Percentiles rank a stretch among this genome's conserved stretches.
Conservation (phyloP, 2,888 invertebrate species). For the Cheilosia vulpina region DNA sequence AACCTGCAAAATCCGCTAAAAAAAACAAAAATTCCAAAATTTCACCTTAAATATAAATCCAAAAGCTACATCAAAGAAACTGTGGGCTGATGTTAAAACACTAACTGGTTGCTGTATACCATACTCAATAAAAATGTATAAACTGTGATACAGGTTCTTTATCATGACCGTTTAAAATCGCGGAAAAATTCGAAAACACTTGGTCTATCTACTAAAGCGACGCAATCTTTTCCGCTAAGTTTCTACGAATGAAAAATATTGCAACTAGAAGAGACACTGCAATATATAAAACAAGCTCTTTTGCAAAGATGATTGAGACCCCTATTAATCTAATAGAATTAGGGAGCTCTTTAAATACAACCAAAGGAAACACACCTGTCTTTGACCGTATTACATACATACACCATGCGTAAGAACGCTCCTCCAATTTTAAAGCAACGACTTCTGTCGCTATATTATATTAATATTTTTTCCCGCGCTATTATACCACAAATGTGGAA, state of each 20-base stretch:
- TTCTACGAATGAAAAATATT: background rate
- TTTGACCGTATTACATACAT: too few relatives aligned
- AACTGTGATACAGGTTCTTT: background rate
- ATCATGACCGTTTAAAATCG: background rate
- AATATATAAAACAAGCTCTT: background rate
- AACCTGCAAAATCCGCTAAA: too few relatives aligned
- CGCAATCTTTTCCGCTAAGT: background rate
- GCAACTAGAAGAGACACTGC: background rate
- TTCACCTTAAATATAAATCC: too few relatives aligned
- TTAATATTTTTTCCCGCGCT: background rate
- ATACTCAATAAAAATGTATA: background rate
- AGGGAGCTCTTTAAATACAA: background rate
- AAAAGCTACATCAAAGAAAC: too few relatives aligned
- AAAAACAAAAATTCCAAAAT: too few relatives aligned
- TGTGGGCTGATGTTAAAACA: too few relatives aligned
- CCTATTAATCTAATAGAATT: background rate
- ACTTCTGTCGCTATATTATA: background rate
- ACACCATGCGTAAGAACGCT: background rate
- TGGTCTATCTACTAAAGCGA: background rate
- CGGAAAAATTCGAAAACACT: background rate
- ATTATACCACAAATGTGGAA: conserved; percentile 3
- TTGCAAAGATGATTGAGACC: background rate
- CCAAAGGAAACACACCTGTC: background rate
- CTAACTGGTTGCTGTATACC: background rate
- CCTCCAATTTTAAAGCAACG: too few relatives aligned